These are phyloP conservation scores for Loripinus fragilis DNA, from an alignment of 2,888 invertebrate species.

Conservation along the genomic window DNA sequence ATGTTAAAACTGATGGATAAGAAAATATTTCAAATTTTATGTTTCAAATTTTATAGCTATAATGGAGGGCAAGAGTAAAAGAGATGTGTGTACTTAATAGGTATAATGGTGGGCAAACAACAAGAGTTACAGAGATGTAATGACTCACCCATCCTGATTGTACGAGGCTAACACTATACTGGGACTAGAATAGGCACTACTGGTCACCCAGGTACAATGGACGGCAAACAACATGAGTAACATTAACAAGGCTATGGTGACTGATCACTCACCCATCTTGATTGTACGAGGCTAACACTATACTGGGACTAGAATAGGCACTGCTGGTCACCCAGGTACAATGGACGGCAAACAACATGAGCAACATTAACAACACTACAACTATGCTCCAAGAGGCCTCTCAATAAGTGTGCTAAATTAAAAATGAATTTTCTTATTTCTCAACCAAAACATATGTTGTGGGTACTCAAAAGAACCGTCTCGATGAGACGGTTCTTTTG, in stretches of 20 bases:
- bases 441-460: too few species aligned
- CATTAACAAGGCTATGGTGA: slow-evolving; percentile 95
- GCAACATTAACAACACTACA: slow-evolving; percentile 93
- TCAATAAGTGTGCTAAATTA: too few species aligned
- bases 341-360: slow-evolving; percentile 98
- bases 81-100: too few species aligned
- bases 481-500: too few species aligned
- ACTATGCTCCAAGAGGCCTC: slow-evolving; percentile 90
- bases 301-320: slow-evolving; percentile 99
- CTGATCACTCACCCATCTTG: slow-evolving; percentile 89
- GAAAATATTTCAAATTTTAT: too few species aligned
- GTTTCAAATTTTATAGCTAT: too few species aligned
- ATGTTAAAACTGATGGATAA: too few species aligned
- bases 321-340: slow-evolving; percentile 99
- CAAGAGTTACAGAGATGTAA: too few species aligned
- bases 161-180: slow-evolving; percentile 99
- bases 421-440: too few species aligned
- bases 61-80: too few species aligned
- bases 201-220: slow-evolving; percentile 99
- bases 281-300: slow-evolving; percentile 98
- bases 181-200: slow-evolving; percentile 99
- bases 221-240: slow-evolving; percentile 98
- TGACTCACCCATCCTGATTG: slow-evolving; percentile 91
- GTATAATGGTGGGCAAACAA: too few species aligned
- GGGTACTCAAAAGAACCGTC: too few species aligned